Evolutionary conservation across 1,140 invertebrate genomes (phyloP), one percentile per base, ranked within the genome.

Genomic region (Bombus confusus): DNA sequence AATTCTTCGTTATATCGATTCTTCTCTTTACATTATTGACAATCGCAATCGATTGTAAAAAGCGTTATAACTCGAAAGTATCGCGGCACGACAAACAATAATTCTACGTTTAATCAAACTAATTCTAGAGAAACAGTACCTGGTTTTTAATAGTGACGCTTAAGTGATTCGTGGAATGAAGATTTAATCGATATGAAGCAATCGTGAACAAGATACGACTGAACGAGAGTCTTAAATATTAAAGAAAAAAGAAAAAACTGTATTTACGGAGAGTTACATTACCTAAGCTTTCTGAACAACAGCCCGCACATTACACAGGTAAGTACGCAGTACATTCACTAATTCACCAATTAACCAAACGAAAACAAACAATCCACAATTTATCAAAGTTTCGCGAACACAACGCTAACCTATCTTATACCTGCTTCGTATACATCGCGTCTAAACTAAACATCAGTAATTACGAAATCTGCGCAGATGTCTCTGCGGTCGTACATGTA

Each of bases 381-480:
- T 22, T 25, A 34, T 34, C 34, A 25, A 75, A 57, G n/a, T 41
- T 78, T 3, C n/a, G n/a, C 31, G 31, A 43, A 39, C 76, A 43
- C 18, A 25, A 59, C 39, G 31, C 39, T 41, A 43, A 78, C n/a
- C 59, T 31, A 31, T 41, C n/a, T 43, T 28, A 5, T 18, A 39
- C 2, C 12, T 28, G 59, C 59, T 78, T 64, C 37, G 57, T 64
- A 43, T 31, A 31, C 76, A 5, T 43, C 37, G 39, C 75, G 75
- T 78, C 57, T 41, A 78, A 74, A 34, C 57, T 31, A 78, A 74
- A 52, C 73, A n/a, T 22, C n/a, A 71, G 43, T 31, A 12, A 52
- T 37, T 57, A 75, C 31, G 59, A 78, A 64, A 66, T 64, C 59
- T 37, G 18, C 76, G 10, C n/a, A 25, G 59, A 64, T 43, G 59